These are phyloP conservation scores for Mustelus asterias DNA, from an alignment of 2,113 vertebrate species.

Conservation along the genomic window DNA sequence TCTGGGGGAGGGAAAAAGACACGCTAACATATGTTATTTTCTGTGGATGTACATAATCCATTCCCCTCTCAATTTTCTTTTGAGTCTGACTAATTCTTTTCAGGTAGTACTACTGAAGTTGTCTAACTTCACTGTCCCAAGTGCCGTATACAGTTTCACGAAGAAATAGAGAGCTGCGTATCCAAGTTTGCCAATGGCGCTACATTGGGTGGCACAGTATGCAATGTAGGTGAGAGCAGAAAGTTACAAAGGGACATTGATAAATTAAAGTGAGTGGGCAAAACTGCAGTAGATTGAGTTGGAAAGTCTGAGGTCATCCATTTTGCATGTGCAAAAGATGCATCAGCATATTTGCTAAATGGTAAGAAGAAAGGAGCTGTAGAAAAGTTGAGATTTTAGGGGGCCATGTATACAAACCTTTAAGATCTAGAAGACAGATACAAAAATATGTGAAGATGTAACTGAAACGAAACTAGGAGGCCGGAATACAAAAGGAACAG, in stretches of 20 bases:
- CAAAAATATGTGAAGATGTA: not conserved
- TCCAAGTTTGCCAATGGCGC: not conserved
- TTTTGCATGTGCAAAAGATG: not conserved
- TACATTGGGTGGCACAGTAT: not conserved
- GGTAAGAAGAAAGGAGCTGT: not conserved
- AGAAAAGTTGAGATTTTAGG: not conserved
- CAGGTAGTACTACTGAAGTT: not conserved
- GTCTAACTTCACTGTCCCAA: not conserved
- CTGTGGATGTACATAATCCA: not conserved
- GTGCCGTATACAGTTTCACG: not conserved
- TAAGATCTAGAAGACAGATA: not conserved
- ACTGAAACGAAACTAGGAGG: not conserved
- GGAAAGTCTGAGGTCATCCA: not conserved
- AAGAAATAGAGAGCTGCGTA: not conserved
- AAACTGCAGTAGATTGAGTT: too few relatives aligned
- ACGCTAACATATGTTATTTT: not conserved
- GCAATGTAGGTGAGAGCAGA: not conserved
- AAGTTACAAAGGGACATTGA: not conserved
- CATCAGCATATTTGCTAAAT: not conserved
- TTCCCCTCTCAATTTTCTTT: not conserved
- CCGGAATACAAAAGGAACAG: not conserved
- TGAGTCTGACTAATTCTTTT: not conserved
- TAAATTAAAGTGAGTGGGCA: not conserved
- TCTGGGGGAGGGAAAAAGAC: not conserved
- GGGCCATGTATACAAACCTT: not conserved